Base-by-base conservation (phyloP, 1,140 invertebrate genomes). In the Orchestia grillus region DNA sequence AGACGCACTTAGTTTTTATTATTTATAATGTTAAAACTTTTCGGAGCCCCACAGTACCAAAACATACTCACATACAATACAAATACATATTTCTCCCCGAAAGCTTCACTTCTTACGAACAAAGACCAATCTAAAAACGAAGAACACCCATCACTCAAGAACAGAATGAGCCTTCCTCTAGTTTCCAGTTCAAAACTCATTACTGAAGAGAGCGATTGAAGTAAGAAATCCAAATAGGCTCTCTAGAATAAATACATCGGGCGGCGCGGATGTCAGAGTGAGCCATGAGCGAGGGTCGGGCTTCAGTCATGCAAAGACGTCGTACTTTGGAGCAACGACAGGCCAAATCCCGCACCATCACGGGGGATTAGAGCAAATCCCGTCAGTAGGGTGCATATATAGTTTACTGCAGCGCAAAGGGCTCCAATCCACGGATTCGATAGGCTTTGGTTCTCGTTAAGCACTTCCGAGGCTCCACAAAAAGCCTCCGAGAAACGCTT, bases 361-460 rank as follows among this genome's bases (percentile, higher is more conserved):
- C 92, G 92, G 44, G 44, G 44, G 92, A 94, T 94, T 94, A 94
- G 92, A 94, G 23, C 92, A 94, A 94, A 94, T 94, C 92, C 44
- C 92, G 44, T 94, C 92, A 94, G 43, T 94, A 94, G 92, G 92
- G 92, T 94, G 92, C 92, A 94, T 94, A 94, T 94, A 94, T 94
- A 94, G 92, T 94, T 94, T 94, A 94, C 92, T 94, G 92, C 92
- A 94, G 44, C 92, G 43, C 47, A 94, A 94, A 94, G 92, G 92
- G 92, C 92, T 94, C 92, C 92, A 94, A 94, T 94, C 92, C 92
- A 40, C 6, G 92, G 92, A 94, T 94, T 94, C 92, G 92, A 94
- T 94, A 94, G 92, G 92, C 92, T 94, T 94, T 45, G 92, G 92
- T 47, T 94, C 92, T 94, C 92, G 92, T 94, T 94, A 94, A 94